These are phyloP conservation scores for Molossus alvarezi DNA, from an alignment of 2,797 vertebrate species.

Conservation along the genomic window DNA sequence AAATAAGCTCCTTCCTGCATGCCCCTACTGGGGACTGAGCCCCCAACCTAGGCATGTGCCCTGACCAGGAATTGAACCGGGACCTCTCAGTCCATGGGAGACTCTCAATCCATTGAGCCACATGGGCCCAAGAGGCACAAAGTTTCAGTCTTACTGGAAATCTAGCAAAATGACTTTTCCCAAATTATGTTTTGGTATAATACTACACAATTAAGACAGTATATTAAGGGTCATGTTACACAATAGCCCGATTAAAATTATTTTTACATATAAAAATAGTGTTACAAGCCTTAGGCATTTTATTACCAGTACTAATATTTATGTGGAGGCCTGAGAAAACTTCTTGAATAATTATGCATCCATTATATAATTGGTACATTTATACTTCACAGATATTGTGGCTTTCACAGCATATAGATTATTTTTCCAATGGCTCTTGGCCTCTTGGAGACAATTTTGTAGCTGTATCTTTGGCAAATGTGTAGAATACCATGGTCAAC, in stretches of 20 bases:
- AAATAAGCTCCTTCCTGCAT: no score
- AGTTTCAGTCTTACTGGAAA: neutral
- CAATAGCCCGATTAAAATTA: neutral
- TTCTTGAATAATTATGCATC: neutral
- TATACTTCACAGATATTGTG: neutral
- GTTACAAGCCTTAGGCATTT: neutral
- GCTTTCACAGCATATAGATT: neutral
- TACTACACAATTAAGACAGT: neutral
- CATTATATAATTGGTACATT: neutral
- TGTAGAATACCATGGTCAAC: neutral
- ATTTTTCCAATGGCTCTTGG: neutral
- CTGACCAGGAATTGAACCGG: no score
- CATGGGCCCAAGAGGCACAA: no score
- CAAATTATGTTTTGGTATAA: conserved; percentile 10
- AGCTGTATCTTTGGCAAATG: neutral
- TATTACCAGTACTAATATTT: neutral
- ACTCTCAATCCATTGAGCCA: no score
- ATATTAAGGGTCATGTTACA: neutral
- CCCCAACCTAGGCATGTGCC: no score
- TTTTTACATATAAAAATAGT: neutral
- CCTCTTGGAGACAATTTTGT: neutral
- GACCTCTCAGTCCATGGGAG: no score
- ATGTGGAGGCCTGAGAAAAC: neutral
- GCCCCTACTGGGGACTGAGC: no score
- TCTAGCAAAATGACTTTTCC: neutral